Base-by-base conservation (phyloP, 2,797 vertebrate genomes). In the Rhincodon typus region DNA sequence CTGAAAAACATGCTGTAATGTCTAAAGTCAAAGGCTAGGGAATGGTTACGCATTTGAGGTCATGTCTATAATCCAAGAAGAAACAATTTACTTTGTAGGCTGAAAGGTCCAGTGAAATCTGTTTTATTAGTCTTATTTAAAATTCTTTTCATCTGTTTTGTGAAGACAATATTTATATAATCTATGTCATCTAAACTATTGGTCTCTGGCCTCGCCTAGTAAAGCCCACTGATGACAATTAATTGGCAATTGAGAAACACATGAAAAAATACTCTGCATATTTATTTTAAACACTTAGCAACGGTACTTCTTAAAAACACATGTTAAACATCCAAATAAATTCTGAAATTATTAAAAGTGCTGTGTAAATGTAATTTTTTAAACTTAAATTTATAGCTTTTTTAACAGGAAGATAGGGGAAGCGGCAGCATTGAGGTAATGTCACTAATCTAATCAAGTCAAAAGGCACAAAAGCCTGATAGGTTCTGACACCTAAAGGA, bases 401-500 rank as follows among this genome's bases (percentile, higher is more conserved):
- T 87, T 46, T 7, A 87, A 21, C 42, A 86, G 42, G 21, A 46
- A 42, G 6, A 42, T 46, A 21, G 25, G 70, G 70, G 70, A 4
- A 25, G 3, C 0, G 70, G 70, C 21, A 6, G 70, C 0, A 25
- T 23, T 23, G 19, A 6, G 23, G 23, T 72, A 72, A 25, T 72
- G 21, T 23, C 67, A 69, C 3, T 23, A 69, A 69, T 69, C n/a
- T 19, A 42, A 82, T 21, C 42, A 74, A 50, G 70, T 53, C 27
- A 74, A 34, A 95, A 46, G 27, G 70, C 70, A 74, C 46, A 53
- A 95, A 72, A 74, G 50, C 66, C 70, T 74, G 70, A 77, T 95
- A 77, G 70, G 70, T 53, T 57, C 46, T 95, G 94, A 77, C 70
- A 95, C 70, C 70, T 95, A n/a, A 95, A 57, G 90, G n/a, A 57